A percentile compares a stretch with the other conserved stretches of the same genome.
phyloP scores from a whole-genome alignment of 2,888 invertebrate genomes.

The Agrotis exclamationis region DNA sequence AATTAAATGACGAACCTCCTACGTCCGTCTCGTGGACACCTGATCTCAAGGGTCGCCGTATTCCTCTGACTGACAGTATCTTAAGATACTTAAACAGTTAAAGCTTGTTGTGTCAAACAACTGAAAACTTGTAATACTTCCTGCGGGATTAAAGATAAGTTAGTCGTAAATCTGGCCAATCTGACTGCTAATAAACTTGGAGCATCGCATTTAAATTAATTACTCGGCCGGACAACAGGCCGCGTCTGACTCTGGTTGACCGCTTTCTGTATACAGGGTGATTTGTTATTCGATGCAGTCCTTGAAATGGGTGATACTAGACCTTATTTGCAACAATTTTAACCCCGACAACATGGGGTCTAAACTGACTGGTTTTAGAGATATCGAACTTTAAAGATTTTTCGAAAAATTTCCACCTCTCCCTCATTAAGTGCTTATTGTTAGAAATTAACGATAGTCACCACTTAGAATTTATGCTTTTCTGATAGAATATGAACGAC shows the following conservation, averaged over 20 bases:
- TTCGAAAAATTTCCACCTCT: no score
- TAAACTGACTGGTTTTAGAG: no score
- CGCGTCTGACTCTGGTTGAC: background rate
- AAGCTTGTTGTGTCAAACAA: slow-evolving; percentile 57
- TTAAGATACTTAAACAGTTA: slow-evolving; percentile 52
- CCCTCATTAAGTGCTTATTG: no score
- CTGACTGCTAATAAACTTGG: slow-evolving; percentile 35
- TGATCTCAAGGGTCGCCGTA: slow-evolving; percentile 2
- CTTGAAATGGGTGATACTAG: no score
- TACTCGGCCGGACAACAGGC: slow-evolving; percentile 15
- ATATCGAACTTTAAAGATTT: no score
- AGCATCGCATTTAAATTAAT: slow-evolving; percentile 38
- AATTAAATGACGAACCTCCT: background rate
- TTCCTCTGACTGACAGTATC: slow-evolving; percentile 31
- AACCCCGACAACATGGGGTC: no score
- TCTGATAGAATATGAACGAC: no score
- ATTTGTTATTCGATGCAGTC: no score
- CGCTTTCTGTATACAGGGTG: background rate
- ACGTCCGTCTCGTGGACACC: slow-evolving; percentile 2
- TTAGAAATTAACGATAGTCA: no score
- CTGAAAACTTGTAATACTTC: slow-evolving; percentile 52
- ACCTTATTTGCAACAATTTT: no score
- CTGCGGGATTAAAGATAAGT: slow-evolving; percentile 45
- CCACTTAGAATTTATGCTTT: no score
- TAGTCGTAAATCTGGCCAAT: slow-evolving; percentile 38